These are phyloP conservation scores for Siniperca undulata DNA, from an alignment of 2,797 vertebrate genomes.

Conservation along the genomic window DNA sequence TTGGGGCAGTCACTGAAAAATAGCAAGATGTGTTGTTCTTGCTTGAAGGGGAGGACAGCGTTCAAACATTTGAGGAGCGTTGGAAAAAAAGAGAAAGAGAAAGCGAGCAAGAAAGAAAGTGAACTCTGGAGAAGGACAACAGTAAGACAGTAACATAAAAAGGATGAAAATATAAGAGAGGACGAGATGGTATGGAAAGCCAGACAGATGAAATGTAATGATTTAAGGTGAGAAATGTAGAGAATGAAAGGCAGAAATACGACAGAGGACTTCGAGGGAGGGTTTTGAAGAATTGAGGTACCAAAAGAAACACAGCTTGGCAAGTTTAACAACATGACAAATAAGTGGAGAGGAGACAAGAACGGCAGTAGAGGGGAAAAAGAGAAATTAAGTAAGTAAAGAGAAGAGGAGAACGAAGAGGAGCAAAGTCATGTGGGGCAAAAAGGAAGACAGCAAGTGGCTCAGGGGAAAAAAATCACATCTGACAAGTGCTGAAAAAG, in stretches of 20 bases:
- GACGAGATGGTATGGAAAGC: background rate
- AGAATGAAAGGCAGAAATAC: background rate
- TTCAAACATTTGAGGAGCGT: slow-evolving; percentile 39
- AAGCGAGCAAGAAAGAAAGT: background rate
- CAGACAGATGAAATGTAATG: slow-evolving; percentile 20
- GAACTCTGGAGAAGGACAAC: slow-evolving; percentile 3
- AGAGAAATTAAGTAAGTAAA: slow-evolving; percentile 14
- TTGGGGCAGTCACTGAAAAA: slow-evolving; percentile 37
- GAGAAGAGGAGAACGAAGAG: background rate
- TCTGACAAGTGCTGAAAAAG: slow-evolving; percentile 42
- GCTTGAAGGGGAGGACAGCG: slow-evolving; percentile 39
- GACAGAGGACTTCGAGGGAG: background rate
- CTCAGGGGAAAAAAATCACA: slow-evolving; percentile 59
- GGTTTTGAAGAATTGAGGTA: slow-evolving; percentile 11
- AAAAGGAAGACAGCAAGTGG: slow-evolving; percentile 20
- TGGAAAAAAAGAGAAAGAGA: slow-evolving; percentile 3
- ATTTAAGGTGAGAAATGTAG: slow-evolving; percentile 13
- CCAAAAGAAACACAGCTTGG: slow-evolving; percentile 16
- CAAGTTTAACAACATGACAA: slow-evolving; percentile 47
- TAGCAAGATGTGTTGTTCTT: slow-evolving; percentile 42
- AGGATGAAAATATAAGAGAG: slow-evolving; percentile 3
- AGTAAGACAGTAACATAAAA: slow-evolving; percentile 10
- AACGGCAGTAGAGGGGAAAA: slow-evolving; percentile 14
- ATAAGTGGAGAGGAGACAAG: slow-evolving; percentile 18
- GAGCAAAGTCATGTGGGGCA: slow-evolving; percentile 19